Evolutionary conservation across 1,140 invertebrate genomes (phyloP), one percentile per base, ranked within the genome.

Genomic region (Drosophila asahinai): DNA sequence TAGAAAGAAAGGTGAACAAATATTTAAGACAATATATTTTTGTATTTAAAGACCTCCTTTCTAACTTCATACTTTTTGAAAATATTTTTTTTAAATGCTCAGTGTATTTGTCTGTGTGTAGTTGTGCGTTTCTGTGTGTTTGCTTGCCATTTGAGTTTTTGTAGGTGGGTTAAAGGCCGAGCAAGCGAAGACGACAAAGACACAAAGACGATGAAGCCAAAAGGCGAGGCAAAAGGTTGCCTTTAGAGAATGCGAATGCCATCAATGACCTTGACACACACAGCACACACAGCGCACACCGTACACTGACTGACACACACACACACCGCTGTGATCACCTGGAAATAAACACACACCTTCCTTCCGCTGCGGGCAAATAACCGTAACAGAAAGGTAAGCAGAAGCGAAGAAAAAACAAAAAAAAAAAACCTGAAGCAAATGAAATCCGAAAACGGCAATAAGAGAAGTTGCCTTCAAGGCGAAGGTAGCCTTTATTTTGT

Each of bases 181-280:
- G 66, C 38, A 19, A 7, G 22, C 17, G 33, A 70, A 68, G 51
- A n/a, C 40, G 43, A 36, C 15, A 47, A 63, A 19, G n/a, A 36
- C 33, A 17, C 33, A 57, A 40, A 38, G 54, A 42, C 51, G 33
- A 9, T 25, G 38, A 64, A 64, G 54, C 62, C 62, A 60, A 64
- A 76, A 78, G 81, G 63, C 72, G 71, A 66, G 77, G 77, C 61
- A 70, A 84, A 84, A 86, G 82, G 83, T 77, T 86, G 77, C 57
- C 59, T 65, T 71, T 25, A 25, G 54, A 57, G 54, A 57, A 57
- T 57, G 54, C 65, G 79, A 86, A 87, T 87, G 83, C 81, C 83
- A 77, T 74, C 72, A 80, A 80, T 87, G 83, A 86, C 83, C 83
- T 86, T 86, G 83, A 86, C 83, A 86, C 77, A 86, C 72, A 52